Percentiles rank a stretch among this genome's conserved stretches.
Conservation (phyloP, 2,797 vertebrate species). For the Presbytis comata region DNA sequence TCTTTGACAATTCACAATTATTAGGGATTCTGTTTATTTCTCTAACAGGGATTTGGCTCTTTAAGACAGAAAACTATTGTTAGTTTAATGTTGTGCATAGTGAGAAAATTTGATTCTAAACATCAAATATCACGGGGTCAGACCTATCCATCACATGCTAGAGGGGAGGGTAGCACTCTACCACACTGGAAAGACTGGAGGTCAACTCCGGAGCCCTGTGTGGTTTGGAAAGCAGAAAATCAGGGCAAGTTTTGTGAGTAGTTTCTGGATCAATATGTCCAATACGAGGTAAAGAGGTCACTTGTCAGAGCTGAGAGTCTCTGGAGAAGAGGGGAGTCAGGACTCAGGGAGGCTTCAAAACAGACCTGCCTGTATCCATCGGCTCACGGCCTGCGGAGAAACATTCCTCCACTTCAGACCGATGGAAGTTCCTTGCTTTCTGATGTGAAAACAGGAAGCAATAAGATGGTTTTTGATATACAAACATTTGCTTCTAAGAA, state of each 20-base stretch:
- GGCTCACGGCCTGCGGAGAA: not conserved
- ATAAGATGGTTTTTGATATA: not conserved
- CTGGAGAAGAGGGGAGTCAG: conserved; percentile 76
- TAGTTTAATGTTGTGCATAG: conserved; percentile 72
- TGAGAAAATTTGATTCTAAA: conserved; percentile 73
- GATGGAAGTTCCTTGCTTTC: not conserved
- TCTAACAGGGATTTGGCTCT: conserved; percentile 52
- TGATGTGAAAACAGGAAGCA: not conserved
- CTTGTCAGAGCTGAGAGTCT: conserved; percentile 78
- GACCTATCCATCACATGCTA: conserved; percentile 65
- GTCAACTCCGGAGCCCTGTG: conserved; percentile 67
- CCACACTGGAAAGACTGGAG: conserved; percentile 53
- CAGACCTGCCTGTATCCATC: not conserved
- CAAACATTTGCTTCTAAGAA: not conserved
- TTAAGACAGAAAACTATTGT: conserved; percentile 57
- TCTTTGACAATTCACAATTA: conserved; percentile 19
- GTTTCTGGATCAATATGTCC: conserved; percentile 83
- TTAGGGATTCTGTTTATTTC: conserved; percentile 54
- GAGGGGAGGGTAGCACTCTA: conserved; percentile 56
- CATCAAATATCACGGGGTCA: conserved; percentile 71
- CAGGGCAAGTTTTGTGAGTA: conserved; percentile 76
- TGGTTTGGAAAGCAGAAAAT: conserved; percentile 70
- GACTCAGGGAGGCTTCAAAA: conserved; percentile 57
- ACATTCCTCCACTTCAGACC: not conserved
- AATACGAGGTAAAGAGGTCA: conserved; percentile 80